Evolutionary conservation across 1,140 invertebrate species (phyloP).

Genomic region (Nilaparvata lugens): DNA sequence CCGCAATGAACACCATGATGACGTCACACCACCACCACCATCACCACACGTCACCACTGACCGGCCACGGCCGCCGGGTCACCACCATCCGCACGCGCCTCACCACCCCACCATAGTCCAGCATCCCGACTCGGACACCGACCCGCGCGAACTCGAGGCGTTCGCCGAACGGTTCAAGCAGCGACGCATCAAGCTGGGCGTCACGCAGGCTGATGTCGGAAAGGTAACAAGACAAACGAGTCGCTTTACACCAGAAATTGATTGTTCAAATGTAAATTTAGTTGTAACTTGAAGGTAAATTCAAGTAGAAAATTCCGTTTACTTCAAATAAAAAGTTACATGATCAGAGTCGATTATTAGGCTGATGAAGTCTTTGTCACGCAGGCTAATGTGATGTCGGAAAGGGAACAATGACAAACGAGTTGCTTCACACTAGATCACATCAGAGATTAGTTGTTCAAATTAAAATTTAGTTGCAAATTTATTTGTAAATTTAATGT

Average conservation of each 20-base stretch:
- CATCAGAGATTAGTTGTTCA: too few species aligned
- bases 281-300: too few species aligned
- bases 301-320: too few species aligned
- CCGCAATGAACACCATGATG: conserved; percentile 78
- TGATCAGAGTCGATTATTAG: too few species aligned
- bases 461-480: too few species aligned
- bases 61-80: conserved; percentile 41
- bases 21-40: conserved; percentile 69
- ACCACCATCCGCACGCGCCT: conserved; percentile 46
- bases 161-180: conserved; percentile 99
- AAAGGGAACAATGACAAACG: not conserved
- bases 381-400: too few species aligned
- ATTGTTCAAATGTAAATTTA: too few species aligned
- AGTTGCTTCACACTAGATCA: too few species aligned
- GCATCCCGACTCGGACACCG: conserved; percentile 85
- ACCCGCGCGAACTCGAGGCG: conserved; percentile 93
- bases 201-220: conserved; percentile 98
- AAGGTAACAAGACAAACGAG: conserved; percentile 40
- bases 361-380: too few species aligned
- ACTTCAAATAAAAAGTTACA: too few species aligned
- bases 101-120: conserved; percentile 68
- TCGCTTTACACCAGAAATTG: too few species aligned
- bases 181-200: conserved; percentile 92
- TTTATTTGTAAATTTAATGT: too few species aligned
- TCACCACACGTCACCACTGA: conserved; percentile 47